A percentile compares a stretch with the other conserved stretches of the same genome.
These are phyloP conservation scores for Diachasmimorpha longicaudata DNA, from an alignment of 1,140 invertebrate species.

Conservation along the genomic window DNA sequence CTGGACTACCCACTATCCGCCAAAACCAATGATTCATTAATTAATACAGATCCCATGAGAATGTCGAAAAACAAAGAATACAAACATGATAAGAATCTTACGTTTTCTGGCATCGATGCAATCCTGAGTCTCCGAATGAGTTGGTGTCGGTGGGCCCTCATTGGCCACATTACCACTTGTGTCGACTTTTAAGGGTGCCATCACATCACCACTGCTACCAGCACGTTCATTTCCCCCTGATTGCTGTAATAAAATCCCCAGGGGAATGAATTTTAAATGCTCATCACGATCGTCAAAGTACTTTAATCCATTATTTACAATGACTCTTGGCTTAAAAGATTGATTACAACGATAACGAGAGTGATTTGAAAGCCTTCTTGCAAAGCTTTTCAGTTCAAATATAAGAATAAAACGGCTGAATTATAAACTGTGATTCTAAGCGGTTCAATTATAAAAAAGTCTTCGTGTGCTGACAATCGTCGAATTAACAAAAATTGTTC, in stretches of 20 bases:
- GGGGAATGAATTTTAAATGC: background rate
- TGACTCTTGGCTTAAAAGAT: constrained; percentile 1
- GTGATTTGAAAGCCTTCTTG: background rate
- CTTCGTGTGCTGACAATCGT: too few relatives aligned
- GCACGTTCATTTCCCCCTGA: constrained; percentile 51
- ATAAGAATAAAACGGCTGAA: background rate
- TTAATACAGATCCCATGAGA: background rate
- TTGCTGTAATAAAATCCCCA: constrained; percentile 39
- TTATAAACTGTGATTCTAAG: background rate
- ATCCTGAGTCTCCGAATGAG: constrained; percentile 73
- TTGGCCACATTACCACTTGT: constrained; percentile 62
- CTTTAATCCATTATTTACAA: background rate
- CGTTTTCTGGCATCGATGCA: constrained; percentile 67
- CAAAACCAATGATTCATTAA: background rate
- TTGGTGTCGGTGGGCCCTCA: constrained; percentile 73
- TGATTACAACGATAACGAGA: background rate
- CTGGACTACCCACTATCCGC: constrained; percentile 59
- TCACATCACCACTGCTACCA: constrained; percentile 56
- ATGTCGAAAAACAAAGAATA: background rate
- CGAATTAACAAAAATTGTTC: too few relatives aligned
- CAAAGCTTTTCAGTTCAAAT: background rate
- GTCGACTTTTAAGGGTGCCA: constrained; percentile 65
- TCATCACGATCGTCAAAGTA: background rate
- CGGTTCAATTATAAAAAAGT: too few relatives aligned
- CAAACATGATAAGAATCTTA: constrained; percentile 41